phyloP scores from a whole-genome alignment of 2,797 vertebrate genomes.

The Phoeniculus purpureus region DNA sequence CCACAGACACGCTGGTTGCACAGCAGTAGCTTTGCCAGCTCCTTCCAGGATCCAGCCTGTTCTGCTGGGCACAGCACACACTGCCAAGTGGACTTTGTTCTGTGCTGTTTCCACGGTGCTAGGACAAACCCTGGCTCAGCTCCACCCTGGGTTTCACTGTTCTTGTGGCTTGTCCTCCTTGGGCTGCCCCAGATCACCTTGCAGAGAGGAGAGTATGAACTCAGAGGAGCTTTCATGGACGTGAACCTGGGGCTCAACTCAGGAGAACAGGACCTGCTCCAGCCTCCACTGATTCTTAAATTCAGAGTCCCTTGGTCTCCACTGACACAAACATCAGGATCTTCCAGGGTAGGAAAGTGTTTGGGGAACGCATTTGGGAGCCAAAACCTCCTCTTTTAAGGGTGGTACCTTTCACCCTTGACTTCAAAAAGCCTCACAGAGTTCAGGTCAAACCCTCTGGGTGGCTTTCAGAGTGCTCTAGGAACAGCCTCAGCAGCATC shows the following conservation, averaged over 20 bases:
- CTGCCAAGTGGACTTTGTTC: constrained; percentile 32
- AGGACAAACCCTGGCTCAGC: constrained; percentile 1
- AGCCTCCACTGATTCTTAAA: neutral
- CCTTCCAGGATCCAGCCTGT: neutral
- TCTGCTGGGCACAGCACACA: fast-evolving
- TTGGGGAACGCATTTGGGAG: neutral
- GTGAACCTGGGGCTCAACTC: neutral
- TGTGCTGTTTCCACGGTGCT: fast-evolving
- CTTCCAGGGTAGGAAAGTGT: neutral
- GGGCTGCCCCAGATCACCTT: neutral
- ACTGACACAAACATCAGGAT: neutral
- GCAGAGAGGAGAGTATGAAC: neutral
- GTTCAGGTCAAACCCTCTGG: neutral
- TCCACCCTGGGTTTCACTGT: constrained; percentile 5
- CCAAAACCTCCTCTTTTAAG: neutral
- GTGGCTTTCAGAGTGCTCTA: neutral
- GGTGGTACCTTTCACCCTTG: neutral
- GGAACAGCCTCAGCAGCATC: fast-evolving
- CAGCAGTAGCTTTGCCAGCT: neutral
- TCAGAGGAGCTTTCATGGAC: neutral
- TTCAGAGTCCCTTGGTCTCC: neutral
- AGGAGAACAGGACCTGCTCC: neutral
- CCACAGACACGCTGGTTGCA: neutral
- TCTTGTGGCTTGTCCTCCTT: neutral
- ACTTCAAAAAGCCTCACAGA: neutral